These are phyloP conservation scores for Phalacrocorax pelagicus DNA, from an alignment of 2,113 vertebrate species.

Conservation along the genomic window DNA sequence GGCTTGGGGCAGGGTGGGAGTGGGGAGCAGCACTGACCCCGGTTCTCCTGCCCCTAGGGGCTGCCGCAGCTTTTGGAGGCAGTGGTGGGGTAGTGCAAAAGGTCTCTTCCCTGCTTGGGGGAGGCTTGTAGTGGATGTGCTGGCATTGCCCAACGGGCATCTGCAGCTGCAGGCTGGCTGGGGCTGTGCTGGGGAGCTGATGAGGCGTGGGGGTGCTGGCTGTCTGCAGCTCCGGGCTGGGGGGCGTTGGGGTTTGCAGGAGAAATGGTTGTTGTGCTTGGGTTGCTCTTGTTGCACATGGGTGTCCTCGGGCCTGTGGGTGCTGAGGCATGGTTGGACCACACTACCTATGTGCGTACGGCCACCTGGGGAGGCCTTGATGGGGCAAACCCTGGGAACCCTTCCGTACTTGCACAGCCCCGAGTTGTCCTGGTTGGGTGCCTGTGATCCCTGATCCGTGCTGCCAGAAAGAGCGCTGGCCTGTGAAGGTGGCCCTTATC, in stretches of 20 bases:
- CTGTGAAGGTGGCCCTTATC: constrained; percentile 21
- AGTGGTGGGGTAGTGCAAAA: background rate
- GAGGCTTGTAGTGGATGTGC: rapidly evolving
- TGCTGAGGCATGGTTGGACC: rapidly evolving
- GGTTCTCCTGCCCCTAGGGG: background rate
- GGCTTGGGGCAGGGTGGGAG: background rate
- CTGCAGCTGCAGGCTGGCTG: background rate
- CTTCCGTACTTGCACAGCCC: background rate
- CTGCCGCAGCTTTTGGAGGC: background rate
- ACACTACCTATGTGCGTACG: rapidly evolving
- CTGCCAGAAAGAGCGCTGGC: background rate
- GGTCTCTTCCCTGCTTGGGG: background rate
- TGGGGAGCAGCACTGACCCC: no score
- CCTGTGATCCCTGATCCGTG: background rate
- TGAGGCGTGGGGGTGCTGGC: background rate
- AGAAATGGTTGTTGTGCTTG: background rate
- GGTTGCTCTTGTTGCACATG: rapidly evolving
- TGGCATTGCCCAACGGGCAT: rapidly evolving
- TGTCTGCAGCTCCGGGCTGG: rapidly evolving
- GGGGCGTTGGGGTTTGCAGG: rapidly evolving
- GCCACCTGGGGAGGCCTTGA: background rate
- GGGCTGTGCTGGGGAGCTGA: background rate
- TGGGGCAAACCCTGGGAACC: background rate
- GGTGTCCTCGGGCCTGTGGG: background rate
- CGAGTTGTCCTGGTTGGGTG: background rate